These are phyloP conservation scores for Papilio helenus DNA, from an alignment of 1,140 invertebrate species.

Conservation along the genomic window DNA sequence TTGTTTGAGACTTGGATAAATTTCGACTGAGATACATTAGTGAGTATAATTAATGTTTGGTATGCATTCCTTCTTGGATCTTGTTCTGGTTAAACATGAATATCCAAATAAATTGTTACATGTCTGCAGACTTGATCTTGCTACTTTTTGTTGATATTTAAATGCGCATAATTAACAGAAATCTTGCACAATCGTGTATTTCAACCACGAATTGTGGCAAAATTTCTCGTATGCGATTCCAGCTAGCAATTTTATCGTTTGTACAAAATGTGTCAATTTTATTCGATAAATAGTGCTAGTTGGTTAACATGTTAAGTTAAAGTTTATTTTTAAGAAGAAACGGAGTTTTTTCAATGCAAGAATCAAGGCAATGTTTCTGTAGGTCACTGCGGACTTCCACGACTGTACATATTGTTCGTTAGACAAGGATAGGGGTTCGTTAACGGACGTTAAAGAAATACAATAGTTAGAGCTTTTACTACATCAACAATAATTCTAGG, in stretches of 20 bases:
- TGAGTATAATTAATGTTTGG: conserved; percentile 5
- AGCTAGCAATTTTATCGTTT: conserved; percentile 45
- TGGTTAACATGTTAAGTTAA: not conserved
- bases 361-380: not conserved
- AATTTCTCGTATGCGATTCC: conserved; percentile 30
- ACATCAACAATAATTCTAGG: not conserved
- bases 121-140: not conserved
- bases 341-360: not conserved
- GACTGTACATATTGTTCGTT: too few relatives aligned
- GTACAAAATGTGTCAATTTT: conserved; percentile 9
- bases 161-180: conserved; percentile 14
- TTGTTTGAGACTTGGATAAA: conserved; percentile 7
- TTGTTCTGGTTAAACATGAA: conserved; percentile 5
- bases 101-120: not conserved
- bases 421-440: too few relatives aligned
- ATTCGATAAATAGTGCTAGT: not conserved
- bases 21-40: not conserved
- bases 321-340: not conserved
- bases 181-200: not conserved
- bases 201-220: not conserved
- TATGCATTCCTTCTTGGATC: not conserved
- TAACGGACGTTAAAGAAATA: not conserved
- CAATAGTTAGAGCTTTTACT: not conserved
- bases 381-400: too few relatives aligned
- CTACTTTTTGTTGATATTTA: conserved; percentile 5